These are phyloP conservation scores for Mnemiopsis leidyi DNA, from an alignment of 37 sponge, comb jelly and placozoan genomes.

Conservation along the genomic window DNA sequence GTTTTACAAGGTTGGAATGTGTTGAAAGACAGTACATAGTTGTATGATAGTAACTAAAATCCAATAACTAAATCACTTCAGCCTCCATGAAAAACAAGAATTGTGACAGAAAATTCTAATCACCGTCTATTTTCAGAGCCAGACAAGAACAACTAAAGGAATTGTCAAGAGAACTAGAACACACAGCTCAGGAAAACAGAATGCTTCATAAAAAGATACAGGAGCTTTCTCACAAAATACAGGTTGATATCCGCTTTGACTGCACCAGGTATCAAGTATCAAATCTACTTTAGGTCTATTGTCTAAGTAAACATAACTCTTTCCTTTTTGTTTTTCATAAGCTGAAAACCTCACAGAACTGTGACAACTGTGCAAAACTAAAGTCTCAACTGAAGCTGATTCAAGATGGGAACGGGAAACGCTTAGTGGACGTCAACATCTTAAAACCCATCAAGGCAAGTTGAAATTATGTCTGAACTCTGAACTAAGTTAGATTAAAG, in stretches of 20 bases:
- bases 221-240: background rate
- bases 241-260: too few relatives aligned
- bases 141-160: conserved; percentile 54
- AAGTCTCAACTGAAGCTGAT: background rate
- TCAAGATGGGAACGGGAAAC: conserved; percentile 13
- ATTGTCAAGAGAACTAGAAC: conserved; percentile 52
- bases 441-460: background rate
- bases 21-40: too few relatives aligned
- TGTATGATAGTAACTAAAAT: too few relatives aligned
- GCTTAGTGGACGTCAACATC: background rate
- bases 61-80: too few relatives aligned
- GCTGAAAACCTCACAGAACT: conserved; percentile 55
- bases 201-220: conserved; percentile 50
- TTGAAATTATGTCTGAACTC: background rate
- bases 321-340: background rate
- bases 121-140: conserved; percentile 36
- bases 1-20: too few relatives aligned
- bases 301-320: too few relatives aligned
- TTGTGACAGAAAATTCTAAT: too few relatives aligned
- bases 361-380: conserved; percentile 48
- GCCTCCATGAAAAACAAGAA: too few relatives aligned
- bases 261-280: too few relatives aligned
- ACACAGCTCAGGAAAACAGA: conserved; percentile 13
- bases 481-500: too few relatives aligned
- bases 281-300: too few relatives aligned